Conservation (phyloP, 2,888 invertebrate genomes). For the Drosophila robusta region DNA sequence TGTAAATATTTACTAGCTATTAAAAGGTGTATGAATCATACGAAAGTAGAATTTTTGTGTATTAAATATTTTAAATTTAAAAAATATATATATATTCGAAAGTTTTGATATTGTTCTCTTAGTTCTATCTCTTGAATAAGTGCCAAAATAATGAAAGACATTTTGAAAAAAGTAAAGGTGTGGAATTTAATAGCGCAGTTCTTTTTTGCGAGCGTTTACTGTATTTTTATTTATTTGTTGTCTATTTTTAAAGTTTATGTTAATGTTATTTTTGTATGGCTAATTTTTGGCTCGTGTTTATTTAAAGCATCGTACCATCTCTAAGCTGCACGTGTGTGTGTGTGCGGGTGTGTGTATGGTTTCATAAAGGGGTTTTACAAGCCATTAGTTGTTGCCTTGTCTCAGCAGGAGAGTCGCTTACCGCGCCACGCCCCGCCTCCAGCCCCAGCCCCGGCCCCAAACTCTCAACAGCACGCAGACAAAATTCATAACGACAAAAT, state of each 20-base stretch:
- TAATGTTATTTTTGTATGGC: background rate
- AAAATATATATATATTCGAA: no score
- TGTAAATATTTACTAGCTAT: no score
- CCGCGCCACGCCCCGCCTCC: slow-evolving; percentile 18
- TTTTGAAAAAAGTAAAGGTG: no score
- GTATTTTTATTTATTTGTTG: background rate
- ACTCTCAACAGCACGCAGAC: slow-evolving; percentile 5
- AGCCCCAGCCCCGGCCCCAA: background rate
- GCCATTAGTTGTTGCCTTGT: slow-evolving; percentile 71
- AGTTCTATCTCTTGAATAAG: no score
- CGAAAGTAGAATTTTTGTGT: no score
- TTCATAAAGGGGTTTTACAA: slow-evolving; percentile 70
- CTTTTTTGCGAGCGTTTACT: no score
- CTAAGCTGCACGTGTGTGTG: slow-evolving; percentile 20
- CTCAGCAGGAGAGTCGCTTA: slow-evolving; percentile 23
- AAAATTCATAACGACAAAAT: slow-evolving; percentile 67
- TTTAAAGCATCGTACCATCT: slow-evolving; percentile 19
- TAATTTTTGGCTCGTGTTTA: background rate
- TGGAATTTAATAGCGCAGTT: no score
- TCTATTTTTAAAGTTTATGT: background rate
- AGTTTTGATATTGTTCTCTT: no score
- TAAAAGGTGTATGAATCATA: no score
- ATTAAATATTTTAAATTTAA: no score
- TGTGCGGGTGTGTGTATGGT: slow-evolving; percentile 17
- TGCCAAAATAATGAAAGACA: no score